Percentiles rank a stretch among this genome's conserved stretches.
Evolutionary conservation across 2,113 vertebrate species (phyloP).

Genomic region (Reinhardtius hippoglossoides): DNA sequence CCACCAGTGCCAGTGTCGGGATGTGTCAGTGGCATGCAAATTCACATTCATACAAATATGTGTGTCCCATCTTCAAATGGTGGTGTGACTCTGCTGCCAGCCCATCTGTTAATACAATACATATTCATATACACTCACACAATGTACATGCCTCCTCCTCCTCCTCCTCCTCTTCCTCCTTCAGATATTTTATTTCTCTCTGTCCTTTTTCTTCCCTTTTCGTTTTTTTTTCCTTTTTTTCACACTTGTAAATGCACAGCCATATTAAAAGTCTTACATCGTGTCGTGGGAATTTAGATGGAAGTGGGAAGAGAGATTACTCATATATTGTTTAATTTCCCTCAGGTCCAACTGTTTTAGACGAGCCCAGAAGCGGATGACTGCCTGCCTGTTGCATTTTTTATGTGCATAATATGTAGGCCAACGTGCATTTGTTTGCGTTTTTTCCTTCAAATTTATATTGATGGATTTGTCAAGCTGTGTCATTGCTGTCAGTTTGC

Average conservation of each 20-base stretch:
- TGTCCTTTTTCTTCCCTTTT: constrained; percentile 4
- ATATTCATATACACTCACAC: constrained; percentile 45
- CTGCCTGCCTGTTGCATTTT: constrained; percentile 48
- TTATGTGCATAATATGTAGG: constrained; percentile 19
- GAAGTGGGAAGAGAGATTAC: constrained; percentile 72
- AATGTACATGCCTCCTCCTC: constrained; percentile 17
- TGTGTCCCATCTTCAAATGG: constrained; percentile 57
- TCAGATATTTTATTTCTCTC: constrained; percentile 21
- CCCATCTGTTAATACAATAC: constrained; percentile 68
- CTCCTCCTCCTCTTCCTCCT: no score
- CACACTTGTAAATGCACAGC: constrained; percentile 61
- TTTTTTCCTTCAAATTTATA: constrained; percentile 12
- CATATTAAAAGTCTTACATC: constrained; percentile 69
- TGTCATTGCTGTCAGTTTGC: constrained; percentile 6
- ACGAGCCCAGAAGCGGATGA: constrained; percentile 65
- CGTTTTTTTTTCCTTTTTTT: constrained; percentile 1
- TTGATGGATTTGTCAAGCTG: constrained; percentile 2
- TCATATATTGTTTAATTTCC: constrained; percentile 79
- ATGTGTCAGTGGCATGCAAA: constrained; percentile 60
- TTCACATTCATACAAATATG: constrained; percentile 66
- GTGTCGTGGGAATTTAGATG: constrained; percentile 71
- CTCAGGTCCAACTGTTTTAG: constrained; percentile 56
- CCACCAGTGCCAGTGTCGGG: constrained; percentile 1
- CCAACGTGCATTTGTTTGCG: constrained; percentile 28
- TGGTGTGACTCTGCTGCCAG: constrained; percentile 50